phyloP scores from a whole-genome alignment of 1,140 invertebrate species.

The Bilobella aurantiaca region DNA sequence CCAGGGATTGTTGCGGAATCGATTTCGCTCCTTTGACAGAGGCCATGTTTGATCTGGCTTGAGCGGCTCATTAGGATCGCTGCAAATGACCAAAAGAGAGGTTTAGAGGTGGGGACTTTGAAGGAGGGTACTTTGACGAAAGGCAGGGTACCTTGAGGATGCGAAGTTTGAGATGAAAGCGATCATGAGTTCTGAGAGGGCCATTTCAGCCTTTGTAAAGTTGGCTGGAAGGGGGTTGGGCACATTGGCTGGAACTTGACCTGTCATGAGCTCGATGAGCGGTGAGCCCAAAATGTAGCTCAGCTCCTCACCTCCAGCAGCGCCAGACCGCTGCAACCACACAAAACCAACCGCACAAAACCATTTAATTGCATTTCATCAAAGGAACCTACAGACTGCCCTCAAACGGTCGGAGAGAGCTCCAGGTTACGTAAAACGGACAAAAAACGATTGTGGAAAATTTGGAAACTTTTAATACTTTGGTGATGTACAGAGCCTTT shows the following conservation, averaged over 20 bases:
- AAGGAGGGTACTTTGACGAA: not conserved
- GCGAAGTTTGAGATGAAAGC: constrained; percentile 79
- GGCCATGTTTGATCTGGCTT: constrained; percentile 57
- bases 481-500: too few relatives aligned
- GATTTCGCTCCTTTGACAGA: constrained; percentile 66
- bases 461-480: too few relatives aligned
- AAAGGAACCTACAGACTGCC: not conserved
- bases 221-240: constrained; percentile 51
- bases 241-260: constrained; percentile 31
- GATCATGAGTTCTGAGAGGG: constrained; percentile 73
- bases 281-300: constrained; percentile 79
- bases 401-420: not conserved
- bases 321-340: constrained; percentile 62
- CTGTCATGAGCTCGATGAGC: constrained; percentile 50
- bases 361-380: not conserved
- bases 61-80: constrained; percentile 77
- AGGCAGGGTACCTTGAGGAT: constrained; percentile 67
- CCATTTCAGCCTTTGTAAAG: constrained; percentile 67
- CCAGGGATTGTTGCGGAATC: constrained; percentile 73
- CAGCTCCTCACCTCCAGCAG: constrained; percentile 80
- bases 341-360: not conserved
- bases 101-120: constrained; percentile 10
- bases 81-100: constrained; percentile 37
- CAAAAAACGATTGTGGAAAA: too few relatives aligned
- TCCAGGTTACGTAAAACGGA: too few relatives aligned